These are phyloP conservation scores for Ophion slaviceki DNA, from an alignment of 2,888 invertebrate species.

Conservation along the genomic window DNA sequence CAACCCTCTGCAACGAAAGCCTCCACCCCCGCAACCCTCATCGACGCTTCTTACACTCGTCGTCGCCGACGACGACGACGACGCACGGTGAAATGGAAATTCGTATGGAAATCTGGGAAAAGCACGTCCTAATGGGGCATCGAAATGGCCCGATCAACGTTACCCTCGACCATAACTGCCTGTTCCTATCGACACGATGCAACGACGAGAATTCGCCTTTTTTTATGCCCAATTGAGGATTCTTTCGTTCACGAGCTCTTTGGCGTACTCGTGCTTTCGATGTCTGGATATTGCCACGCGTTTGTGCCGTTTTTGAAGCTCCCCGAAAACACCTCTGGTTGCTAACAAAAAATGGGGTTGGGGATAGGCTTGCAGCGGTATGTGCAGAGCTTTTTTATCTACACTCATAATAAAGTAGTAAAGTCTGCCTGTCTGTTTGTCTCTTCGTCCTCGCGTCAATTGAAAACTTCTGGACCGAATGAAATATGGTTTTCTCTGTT, in stretches of 20 bases:
- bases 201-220: constrained; percentile 8
- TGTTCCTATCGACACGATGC: constrained; percentile 24
- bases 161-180: constrained; percentile 49
- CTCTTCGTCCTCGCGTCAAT: no score
- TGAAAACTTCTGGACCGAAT: no score
- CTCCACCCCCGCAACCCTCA: neutral
- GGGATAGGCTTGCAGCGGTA: no score
- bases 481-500: no score
- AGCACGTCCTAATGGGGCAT: constrained; percentile 62
- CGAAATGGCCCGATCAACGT: constrained; percentile 53
- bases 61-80: constrained; percentile 37
- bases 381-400: neutral
- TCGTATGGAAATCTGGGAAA: constrained; percentile 60
- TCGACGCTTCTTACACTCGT: constrained; percentile 27
- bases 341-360: neutral
- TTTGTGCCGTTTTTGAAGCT: constrained; percentile 26
- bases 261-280: neutral
- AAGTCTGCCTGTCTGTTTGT: no score
- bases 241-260: constrained; percentile 13
- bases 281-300: neutral
- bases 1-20: neutral
- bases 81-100: constrained; percentile 67
- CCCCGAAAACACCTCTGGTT: neutral
- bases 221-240: constrained; percentile 18
- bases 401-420: no score